A percentile compares a stretch with the other conserved stretches of the same genome.
Evolutionary conservation across 1,140 invertebrate species (phyloP).

Genomic region (Tribolium castaneum): DNA sequence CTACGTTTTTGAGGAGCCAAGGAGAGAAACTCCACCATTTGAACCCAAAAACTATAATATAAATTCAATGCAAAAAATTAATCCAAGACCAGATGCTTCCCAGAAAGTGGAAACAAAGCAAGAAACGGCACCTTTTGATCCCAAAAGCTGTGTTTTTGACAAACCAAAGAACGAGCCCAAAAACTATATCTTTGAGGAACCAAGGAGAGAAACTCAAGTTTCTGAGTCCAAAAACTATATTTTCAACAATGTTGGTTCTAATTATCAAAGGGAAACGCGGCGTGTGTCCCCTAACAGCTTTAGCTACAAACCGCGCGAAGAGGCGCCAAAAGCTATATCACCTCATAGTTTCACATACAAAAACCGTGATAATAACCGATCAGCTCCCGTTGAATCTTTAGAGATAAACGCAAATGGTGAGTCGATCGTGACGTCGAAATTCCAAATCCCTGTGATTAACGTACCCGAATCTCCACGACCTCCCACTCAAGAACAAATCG

Average conservation of each 20-base stretch:
- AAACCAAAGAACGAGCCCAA: no score
- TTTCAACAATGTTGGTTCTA: neutral
- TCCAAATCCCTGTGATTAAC: slow-evolving; percentile 62
- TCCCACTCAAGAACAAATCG: slow-evolving; percentile 49
- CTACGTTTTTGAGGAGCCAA: no score
- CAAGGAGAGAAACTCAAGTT: neutral
- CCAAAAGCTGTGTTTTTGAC: no score
- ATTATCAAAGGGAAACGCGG: neutral
- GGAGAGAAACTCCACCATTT: neutral
- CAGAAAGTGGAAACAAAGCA: no score
- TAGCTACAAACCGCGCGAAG: slow-evolving; percentile 46
- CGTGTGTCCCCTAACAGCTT: slow-evolving; percentile 40
- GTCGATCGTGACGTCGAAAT: slow-evolving; percentile 64
- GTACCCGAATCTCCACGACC: slow-evolving; percentile 62
- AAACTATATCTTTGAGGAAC: no score
- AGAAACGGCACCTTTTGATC: no score
- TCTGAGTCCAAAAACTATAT: neutral
- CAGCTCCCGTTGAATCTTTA: slow-evolving; percentile 37
- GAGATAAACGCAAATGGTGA: slow-evolving; percentile 62
- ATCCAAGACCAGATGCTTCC: no score
- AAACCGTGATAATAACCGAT: slow-evolving; percentile 11
- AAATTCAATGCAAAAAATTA: no score
- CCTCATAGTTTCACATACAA: slow-evolving; percentile 50
- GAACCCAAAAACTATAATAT: no score
- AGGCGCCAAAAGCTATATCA: slow-evolving; percentile 27